Conservation (phyloP, 1,140 invertebrate species). For the Melanaphis sacchari region DNA sequence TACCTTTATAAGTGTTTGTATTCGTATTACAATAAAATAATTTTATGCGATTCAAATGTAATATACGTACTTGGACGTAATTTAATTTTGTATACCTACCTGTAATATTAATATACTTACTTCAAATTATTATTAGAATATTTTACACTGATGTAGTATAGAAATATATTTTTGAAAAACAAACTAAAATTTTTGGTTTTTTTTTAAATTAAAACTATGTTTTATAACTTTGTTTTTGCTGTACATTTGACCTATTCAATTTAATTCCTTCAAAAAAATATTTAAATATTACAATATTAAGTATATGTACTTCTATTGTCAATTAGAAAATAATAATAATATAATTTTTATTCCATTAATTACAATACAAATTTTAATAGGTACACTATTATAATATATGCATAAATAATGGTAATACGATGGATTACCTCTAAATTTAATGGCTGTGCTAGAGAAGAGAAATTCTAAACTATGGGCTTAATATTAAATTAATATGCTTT, state of each 20-base stretch:
- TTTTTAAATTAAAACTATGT: neutral
- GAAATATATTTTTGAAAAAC: slow-evolving; percentile 46
- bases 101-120: neutral
- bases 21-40: slow-evolving; percentile 8
- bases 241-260: neutral
- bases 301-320: neutral
- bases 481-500: too few species aligned
- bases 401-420: too few species aligned
- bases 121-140: slow-evolving; percentile 11
- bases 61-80: neutral
- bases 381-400: too few species aligned
- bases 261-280: neutral
- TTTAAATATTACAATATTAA: neutral
- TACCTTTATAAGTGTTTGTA: slow-evolving; percentile 34
- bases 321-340: neutral
- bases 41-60: neutral
- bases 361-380: too few species aligned
- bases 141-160: slow-evolving; percentile 28
- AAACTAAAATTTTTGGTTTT: neutral
- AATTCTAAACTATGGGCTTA: too few species aligned
- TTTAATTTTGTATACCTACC: slow-evolving; percentile 26
- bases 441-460: too few species aligned
- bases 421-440: too few species aligned
- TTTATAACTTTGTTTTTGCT: neutral
- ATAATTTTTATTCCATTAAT: too few species aligned